These are phyloP conservation scores for Boleophthalmus pectinirostris DNA, from an alignment of 2,113 vertebrate species.

Conservation along the genomic window DNA sequence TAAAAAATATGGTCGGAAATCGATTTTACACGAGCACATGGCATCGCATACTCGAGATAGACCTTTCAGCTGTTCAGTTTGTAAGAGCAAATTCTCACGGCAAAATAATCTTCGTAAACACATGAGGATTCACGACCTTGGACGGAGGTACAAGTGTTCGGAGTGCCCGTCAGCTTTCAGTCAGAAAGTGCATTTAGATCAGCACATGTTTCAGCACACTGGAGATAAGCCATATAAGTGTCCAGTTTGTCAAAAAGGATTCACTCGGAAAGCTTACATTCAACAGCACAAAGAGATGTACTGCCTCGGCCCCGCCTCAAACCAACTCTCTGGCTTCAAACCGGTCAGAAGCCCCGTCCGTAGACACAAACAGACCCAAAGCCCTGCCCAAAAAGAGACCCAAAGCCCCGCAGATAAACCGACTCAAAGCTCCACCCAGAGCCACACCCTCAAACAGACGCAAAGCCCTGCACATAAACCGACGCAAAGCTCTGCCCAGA, in stretches of 20 bases:
- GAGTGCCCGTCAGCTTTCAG: not conserved
- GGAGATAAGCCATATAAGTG: not conserved
- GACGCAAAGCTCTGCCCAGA: too few species aligned
- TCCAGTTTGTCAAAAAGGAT: not conserved
- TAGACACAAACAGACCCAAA: too few species aligned
- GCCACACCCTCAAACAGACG: too few species aligned
- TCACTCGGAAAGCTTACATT: not conserved
- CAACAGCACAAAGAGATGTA: not conserved
- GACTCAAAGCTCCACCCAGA: too few species aligned
- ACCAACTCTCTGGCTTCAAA: not conserved
- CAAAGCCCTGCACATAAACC: not conserved
- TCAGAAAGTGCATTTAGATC: not conserved
- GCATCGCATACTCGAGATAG: not conserved
- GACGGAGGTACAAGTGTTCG: not conserved
- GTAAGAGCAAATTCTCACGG: not conserved
- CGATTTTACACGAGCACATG: not conserved
- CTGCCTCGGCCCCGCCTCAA: not conserved
- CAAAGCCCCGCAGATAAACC: too few species aligned
- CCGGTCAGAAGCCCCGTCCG: not conserved
- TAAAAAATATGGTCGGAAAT: not conserved
- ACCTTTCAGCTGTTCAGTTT: not conserved
- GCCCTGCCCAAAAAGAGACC: too few species aligned
- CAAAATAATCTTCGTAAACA: not conserved
- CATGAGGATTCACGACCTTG: not conserved
- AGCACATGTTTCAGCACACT: not conserved